Evolutionary conservation across 2,888 invertebrate genomes (phyloP), one percentile per base, ranked within the genome.

Genomic region (Antheraea yamamai): DNA sequence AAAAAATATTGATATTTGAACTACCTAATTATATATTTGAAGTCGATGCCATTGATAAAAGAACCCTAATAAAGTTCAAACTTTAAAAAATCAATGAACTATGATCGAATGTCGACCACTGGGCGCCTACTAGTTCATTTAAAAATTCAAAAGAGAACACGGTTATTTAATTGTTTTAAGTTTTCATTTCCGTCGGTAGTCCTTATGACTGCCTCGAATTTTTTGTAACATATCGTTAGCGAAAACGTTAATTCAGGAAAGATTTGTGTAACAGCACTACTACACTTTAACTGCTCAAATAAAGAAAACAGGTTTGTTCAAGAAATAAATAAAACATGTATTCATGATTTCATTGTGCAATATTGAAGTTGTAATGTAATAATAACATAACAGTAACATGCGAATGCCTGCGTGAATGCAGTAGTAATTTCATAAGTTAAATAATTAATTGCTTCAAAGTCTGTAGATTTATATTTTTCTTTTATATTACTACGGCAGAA

Each of bases 341-440:
- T 39, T 70, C 70, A n/a, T 39, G 39, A 39, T 1, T 23, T 39
- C 8, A 70, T 70, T 70, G 70, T 70, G 70, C 39, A 70, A 70
- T 70, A 39, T n/a, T 39, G 35, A 39, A 70, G 39, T 39, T 20
- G 20, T 26, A 64, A 30, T 35, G 39, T 68, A 35, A 68, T n/a
- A 70, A 35, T 70, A 70, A n/a, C 70, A 70, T 70, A 70, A 70
- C 70, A n/a, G 39, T 70, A 12, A 39, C 39, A 70, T 70, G 70
- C 39, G 70, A 70, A 39, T 20, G 70, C 14, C 20, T 20, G 20
- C 70, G n/a, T 68, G 35, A 68, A 68, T 68, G 18, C 10, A 35
- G 18, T 20, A 68, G 35, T n/a, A 10, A 39, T 35, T 70, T 70
- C 39, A 39, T 70, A 55, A 18, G 55, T 55, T 55, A 55, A 55